A percentile compares a stretch with the other conserved stretches of the same genome.
Conservation (phyloP, 2,888 invertebrate species). For the Phania funesta region DNA sequence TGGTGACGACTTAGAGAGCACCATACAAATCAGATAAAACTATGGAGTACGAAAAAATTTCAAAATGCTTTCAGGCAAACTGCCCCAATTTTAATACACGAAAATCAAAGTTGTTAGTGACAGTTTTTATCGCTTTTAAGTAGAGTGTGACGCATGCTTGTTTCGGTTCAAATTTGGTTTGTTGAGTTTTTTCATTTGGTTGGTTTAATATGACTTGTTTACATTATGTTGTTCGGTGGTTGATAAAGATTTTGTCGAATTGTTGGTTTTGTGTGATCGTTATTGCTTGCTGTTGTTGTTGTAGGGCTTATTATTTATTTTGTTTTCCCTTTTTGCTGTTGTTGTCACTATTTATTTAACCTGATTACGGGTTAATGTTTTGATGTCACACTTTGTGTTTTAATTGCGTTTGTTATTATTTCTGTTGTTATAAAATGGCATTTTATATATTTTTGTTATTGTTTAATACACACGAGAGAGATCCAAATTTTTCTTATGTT, state of each 20-base stretch:
- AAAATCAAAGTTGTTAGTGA: background rate
- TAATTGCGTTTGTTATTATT: background rate
- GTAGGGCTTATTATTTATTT: background rate
- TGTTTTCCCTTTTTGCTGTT: background rate
- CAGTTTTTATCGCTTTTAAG: slow-evolving; percentile 1
- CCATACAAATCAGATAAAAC: no score
- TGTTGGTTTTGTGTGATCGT: background rate
- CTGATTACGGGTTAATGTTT: slow-evolving; percentile 56
- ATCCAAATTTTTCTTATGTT: no score
- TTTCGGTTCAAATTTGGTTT: slow-evolving; percentile 2
- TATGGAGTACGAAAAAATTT: no score
- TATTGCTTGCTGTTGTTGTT: background rate
- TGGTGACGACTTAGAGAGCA: no score
- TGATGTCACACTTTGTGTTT: slow-evolving; percentile 35
- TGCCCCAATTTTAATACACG: background rate
- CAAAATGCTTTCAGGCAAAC: no score
- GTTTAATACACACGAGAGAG: background rate
- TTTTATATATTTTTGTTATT: slow-evolving; percentile 3
- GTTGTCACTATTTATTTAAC: slow-evolving; percentile 20
- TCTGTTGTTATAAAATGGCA: background rate
- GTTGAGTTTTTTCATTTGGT: background rate
- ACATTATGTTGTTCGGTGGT: background rate
- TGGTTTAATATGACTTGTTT: slow-evolving; percentile 5
- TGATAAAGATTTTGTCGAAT: slow-evolving; percentile 15
- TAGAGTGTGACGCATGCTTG: slow-evolving; percentile 49